A percentile compares a stretch with the other conserved stretches of the same genome.
phyloP scores from a whole-genome alignment of 2,888 invertebrate species.

The Clanis bilineata region DNA sequence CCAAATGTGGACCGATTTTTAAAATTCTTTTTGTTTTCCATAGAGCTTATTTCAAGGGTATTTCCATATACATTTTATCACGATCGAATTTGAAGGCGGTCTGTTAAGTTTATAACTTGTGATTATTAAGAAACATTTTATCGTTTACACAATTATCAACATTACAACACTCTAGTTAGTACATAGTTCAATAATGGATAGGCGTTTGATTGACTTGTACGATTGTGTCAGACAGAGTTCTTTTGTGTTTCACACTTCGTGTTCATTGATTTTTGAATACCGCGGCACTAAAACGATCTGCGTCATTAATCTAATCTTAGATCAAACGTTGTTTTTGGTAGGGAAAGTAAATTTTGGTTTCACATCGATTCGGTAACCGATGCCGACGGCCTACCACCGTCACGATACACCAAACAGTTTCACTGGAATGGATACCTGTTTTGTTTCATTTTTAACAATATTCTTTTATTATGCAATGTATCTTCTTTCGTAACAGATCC shows the following conservation, averaged over 20 bases:
- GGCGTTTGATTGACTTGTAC: background rate
- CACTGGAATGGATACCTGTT: slow-evolving; percentile 23
- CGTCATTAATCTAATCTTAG: slow-evolving; percentile 49
- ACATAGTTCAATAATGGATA: background rate
- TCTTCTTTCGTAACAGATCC: background rate
- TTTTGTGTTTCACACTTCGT: background rate
- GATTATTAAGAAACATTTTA: too few species aligned
- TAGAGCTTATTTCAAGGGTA: too few species aligned
- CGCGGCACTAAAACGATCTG: slow-evolving; percentile 21
- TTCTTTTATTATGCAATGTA: background rate
- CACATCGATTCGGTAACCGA: slow-evolving; percentile 31
- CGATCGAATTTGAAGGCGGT: too few species aligned
- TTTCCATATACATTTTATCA: too few species aligned
- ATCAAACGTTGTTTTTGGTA: slow-evolving; percentile 49
- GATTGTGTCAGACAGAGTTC: background rate
- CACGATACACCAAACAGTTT: slow-evolving; percentile 25
- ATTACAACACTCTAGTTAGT: background rate
- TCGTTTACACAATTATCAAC: background rate
- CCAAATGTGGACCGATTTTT: too few species aligned
- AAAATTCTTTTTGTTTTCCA: too few species aligned
- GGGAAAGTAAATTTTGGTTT: slow-evolving; percentile 46
- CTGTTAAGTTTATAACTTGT: too few species aligned
- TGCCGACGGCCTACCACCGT: slow-evolving; percentile 10
- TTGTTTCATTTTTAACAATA: slow-evolving; percentile 7
- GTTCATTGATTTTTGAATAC: slow-evolving; percentile 11